phyloP scores from a whole-genome alignment of 2,888 invertebrate species.

The Leucophenga montana region DNA sequence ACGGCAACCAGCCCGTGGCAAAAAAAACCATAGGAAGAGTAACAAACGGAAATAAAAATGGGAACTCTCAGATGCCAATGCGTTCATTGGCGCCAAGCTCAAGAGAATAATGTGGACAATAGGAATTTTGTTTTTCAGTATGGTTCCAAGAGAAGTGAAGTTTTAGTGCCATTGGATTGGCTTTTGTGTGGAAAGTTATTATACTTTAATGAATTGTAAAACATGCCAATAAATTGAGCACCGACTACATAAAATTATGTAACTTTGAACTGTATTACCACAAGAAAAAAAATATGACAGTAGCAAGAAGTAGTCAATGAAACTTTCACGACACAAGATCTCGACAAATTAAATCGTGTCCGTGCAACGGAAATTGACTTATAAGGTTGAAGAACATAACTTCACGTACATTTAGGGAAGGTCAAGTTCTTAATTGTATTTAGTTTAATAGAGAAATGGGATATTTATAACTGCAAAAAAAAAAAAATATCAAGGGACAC shows the following conservation, averaged over 20 bases:
- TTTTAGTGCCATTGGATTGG: constrained; percentile 13
- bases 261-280: too few relatives aligned
- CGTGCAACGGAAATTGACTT: not conserved
- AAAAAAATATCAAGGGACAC: too few relatives aligned
- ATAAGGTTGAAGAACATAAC: not conserved
- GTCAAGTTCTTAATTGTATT: too few relatives aligned
- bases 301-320: constrained; percentile 37
- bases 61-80: constrained; percentile 41
- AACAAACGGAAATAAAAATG: constrained; percentile 7
- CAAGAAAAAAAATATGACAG: constrained; percentile 52
- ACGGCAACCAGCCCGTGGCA: not conserved
- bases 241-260: too few relatives aligned
- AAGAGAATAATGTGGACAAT: constrained; percentile 3
- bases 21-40: not conserved
- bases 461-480: too few relatives aligned
- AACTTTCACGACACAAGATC: constrained; percentile 54
- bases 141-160: not conserved
- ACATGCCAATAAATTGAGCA: constrained; percentile 61
- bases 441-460: not conserved
- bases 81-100: constrained; percentile 45
- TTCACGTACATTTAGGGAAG: not conserved
- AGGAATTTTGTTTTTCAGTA: constrained; percentile 17
- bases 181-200: constrained; percentile 34
- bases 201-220: constrained; percentile 59
- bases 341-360: constrained; percentile 31